Percentiles rank a stretch among this genome's conserved stretches.
These are phyloP conservation scores for Nanorana parkeri DNA, from an alignment of 2,113 vertebrate species.

Conservation along the genomic window DNA sequence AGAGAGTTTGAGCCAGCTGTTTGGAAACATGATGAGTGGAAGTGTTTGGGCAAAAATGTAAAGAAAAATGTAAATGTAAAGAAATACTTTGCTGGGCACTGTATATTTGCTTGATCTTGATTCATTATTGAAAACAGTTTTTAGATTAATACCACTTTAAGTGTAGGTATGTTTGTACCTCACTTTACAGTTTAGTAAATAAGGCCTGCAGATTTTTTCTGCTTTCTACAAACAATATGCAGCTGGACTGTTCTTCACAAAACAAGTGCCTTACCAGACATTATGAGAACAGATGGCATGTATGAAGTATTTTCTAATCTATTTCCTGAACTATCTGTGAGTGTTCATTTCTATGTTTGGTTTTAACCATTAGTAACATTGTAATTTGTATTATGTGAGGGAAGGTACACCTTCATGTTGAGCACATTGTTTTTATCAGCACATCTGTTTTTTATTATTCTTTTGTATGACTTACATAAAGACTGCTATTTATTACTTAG, in stretches of 20 bases:
- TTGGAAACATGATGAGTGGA: too few relatives aligned
- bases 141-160: too few relatives aligned
- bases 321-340: not conserved
- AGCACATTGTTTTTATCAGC: not conserved
- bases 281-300: not conserved
- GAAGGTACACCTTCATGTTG: not conserved
- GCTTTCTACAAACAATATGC: not conserved
- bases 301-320: not conserved
- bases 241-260: not conserved
- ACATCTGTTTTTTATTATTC: conserved; percentile 30
- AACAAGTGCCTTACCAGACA: not conserved
- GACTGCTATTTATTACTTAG: conserved; percentile 3
- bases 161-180: too few relatives aligned
- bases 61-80: too few relatives aligned
- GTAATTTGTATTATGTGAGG: conserved; percentile 10
- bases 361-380: not conserved
- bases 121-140: too few relatives aligned
- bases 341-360: conserved; percentile 14
- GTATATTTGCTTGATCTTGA: too few relatives aligned
- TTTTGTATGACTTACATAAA: conserved; percentile 20
- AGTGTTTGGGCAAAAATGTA: too few relatives aligned
- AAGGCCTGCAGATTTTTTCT: not conserved
- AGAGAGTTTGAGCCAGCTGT: too few relatives aligned
- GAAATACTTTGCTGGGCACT: too few relatives aligned
- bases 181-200: too few relatives aligned